A percentile compares a stretch with the other conserved stretches of the same genome.
phyloP scores from a whole-genome alignment of 2,113 vertebrate species.

The Telmatochromis brichardi region DNA sequence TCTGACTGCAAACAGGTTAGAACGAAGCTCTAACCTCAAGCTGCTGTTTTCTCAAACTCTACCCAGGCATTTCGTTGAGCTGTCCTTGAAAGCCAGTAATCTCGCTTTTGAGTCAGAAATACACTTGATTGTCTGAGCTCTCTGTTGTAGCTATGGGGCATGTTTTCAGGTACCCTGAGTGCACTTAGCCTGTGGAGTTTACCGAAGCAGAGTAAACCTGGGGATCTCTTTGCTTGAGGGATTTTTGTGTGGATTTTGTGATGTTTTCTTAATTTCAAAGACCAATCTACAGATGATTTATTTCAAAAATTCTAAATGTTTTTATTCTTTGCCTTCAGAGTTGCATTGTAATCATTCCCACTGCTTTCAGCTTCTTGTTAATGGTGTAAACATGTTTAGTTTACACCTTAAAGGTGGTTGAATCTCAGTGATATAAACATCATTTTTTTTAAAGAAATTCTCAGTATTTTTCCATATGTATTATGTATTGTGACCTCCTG shows the following conservation, averaged over 20 bases:
- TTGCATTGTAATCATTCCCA: background rate
- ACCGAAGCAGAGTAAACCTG: background rate
- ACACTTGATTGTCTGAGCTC: background rate
- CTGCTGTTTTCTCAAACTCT: background rate
- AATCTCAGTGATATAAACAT: background rate
- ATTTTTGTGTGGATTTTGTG: background rate
- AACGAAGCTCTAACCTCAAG: background rate
- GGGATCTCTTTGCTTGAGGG: background rate
- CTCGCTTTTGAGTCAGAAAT: background rate
- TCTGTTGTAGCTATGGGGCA: background rate
- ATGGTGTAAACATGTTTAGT: background rate
- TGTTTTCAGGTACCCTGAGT: background rate
- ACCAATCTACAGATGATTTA: background rate
- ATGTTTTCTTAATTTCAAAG: background rate
- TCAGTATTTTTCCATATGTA: background rate
- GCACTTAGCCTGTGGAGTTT: background rate
- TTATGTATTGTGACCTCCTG: background rate
- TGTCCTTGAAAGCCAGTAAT: background rate
- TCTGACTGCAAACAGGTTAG: conserved; percentile 96
- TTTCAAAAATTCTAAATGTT: background rate
- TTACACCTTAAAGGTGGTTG: background rate
- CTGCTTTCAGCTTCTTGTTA: background rate
- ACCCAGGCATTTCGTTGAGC: background rate
- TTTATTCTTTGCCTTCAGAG: background rate
- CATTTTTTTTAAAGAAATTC: rapidly evolving